These are phyloP conservation scores for Syrrhaptes paradoxus DNA, from an alignment of 2,113 vertebrate species.

Conservation along the genomic window DNA sequence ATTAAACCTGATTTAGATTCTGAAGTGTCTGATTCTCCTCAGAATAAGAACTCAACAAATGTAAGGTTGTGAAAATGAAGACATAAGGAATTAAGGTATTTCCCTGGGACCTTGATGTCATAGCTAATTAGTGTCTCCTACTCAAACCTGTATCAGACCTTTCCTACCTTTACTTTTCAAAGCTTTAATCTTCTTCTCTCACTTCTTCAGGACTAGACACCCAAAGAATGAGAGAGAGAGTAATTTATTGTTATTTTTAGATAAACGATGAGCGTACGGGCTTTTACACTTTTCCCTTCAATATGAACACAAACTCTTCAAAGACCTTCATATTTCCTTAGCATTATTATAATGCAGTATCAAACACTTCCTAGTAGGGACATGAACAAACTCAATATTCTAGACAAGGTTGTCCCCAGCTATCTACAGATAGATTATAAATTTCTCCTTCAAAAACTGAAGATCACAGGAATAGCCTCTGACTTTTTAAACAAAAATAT, in stretches of 20 bases:
- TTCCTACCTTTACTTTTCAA: not conserved
- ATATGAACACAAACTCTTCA: not conserved
- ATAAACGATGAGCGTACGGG: not conserved
- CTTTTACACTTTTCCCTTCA: not conserved
- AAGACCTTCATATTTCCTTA: not conserved
- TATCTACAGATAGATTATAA: not conserved
- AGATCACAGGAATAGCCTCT: not conserved
- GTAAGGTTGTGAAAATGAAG: not conserved
- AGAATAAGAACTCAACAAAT: not conserved
- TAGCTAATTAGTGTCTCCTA: not conserved
- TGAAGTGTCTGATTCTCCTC: not conserved
- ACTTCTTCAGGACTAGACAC: not conserved
- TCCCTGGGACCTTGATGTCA: not conserved
- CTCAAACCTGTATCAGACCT: not conserved
- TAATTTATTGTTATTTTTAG: not conserved
- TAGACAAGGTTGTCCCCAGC: not conserved
- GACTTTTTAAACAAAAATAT: not conserved
- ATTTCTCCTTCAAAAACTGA: not conserved
- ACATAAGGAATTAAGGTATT: not conserved
- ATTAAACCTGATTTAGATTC: not conserved
- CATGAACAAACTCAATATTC: not conserved
- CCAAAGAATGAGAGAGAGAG: not conserved
- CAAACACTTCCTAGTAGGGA: not conserved
- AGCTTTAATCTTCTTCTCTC: not conserved
- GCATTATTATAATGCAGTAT: not conserved